Conservation (phyloP, 1,140 invertebrate genomes). For the Apolygus lucorum region DNA sequence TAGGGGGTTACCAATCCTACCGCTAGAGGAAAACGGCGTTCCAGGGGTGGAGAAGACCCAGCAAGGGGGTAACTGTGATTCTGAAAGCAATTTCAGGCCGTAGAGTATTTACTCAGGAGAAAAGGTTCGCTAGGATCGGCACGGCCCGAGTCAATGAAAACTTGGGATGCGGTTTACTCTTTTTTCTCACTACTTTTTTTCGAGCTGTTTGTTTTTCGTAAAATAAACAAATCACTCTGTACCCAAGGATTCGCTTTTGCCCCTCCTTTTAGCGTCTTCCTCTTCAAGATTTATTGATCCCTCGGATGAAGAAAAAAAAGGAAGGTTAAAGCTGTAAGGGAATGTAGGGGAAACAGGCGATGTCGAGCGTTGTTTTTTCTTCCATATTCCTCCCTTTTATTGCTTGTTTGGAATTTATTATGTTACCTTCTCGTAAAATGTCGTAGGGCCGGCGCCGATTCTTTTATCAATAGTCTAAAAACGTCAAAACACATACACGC, state of each 20-base stretch:
- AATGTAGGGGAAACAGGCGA: too few species aligned
- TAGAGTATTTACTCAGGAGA: constrained; percentile 2
- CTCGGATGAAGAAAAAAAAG: background rate
- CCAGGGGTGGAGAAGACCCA: background rate
- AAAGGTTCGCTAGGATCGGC: background rate
- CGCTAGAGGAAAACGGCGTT: too few species aligned
- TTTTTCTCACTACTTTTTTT: background rate
- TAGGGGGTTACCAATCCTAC: too few species aligned
- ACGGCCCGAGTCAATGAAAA: constrained; percentile 5
- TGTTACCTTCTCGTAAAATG: too few species aligned
- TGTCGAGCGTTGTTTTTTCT: too few species aligned
- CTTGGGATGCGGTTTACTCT: background rate
- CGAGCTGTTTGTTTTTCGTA: background rate
- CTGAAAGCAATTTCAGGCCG: constrained; percentile 12
- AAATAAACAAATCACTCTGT: background rate
- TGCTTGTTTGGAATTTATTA: too few species aligned
- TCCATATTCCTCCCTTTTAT: too few species aligned
- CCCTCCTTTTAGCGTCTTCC: background rate
- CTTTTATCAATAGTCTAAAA: too few species aligned
- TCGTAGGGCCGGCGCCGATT: too few species aligned
- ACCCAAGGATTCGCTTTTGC: too few species aligned
- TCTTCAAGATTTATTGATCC: background rate
- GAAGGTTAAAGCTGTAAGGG: too few species aligned
- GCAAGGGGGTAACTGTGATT: background rate
- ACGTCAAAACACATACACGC: too few species aligned